Evolutionary conservation across 2,113 vertebrate species (phyloP).

Genomic region (Cisticola juncidis): DNA sequence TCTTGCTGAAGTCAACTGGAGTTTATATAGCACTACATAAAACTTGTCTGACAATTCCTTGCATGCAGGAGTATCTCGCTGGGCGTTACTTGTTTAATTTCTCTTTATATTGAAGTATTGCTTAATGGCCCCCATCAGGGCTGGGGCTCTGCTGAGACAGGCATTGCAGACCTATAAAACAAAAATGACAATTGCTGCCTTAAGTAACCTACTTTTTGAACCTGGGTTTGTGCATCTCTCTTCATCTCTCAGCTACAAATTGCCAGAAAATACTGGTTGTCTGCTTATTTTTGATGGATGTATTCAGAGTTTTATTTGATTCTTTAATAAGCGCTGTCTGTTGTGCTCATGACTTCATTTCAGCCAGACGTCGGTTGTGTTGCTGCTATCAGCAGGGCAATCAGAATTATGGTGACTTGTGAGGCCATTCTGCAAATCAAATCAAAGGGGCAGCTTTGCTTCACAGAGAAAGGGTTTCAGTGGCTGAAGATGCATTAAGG

Average conservation of each 20-base stretch:
- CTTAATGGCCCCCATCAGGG: neutral
- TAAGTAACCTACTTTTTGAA: neutral
- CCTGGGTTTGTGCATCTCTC: neutral
- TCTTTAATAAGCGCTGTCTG: neutral
- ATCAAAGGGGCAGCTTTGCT: neutral
- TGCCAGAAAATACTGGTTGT: neutral
- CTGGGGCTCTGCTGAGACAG: neutral
- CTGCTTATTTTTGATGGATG: neutral
- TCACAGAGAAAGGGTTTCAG: neutral
- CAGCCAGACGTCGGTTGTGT: neutral
- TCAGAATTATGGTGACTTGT: neutral
- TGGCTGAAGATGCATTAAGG: neutral
- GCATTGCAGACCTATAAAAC: neutral
- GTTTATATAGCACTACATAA: neutral
- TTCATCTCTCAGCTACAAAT: neutral
- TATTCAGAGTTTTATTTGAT: neutral
- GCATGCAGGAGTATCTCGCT: neutral
- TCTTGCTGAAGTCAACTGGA: conserved; percentile 27
- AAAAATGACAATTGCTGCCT: neutral
- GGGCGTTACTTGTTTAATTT: neutral
- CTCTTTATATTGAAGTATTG: neutral
- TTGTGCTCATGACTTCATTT: neutral
- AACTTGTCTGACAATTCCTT: neutral
- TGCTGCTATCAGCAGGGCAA: neutral
- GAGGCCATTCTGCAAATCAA: conserved; percentile 4